These are phyloP conservation scores for Invenusta paracnida DNA, from an alignment of 2,888 invertebrate genomes.

Conservation along the genomic window DNA sequence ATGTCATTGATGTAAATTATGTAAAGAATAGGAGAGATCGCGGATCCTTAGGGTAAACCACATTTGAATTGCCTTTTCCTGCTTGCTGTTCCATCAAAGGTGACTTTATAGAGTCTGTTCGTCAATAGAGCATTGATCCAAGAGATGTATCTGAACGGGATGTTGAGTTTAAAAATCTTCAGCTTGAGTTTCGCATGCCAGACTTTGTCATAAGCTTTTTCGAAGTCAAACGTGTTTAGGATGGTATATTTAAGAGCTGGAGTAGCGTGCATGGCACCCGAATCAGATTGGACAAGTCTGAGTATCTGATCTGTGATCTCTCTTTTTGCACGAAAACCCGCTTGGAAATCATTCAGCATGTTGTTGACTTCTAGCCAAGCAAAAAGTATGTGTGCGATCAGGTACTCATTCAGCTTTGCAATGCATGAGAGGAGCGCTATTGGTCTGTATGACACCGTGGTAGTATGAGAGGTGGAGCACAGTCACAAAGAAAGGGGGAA, in stretches of 20 bases:
- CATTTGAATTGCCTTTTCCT: background rate
- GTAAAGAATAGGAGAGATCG: background rate
- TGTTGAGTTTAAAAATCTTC: background rate
- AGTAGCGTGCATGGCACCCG: background rate
- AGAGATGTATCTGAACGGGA: background rate
- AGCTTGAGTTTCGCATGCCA: background rate
- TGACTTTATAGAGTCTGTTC: background rate
- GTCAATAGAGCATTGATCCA: background rate
- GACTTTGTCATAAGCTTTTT: slow-evolving; percentile 16
- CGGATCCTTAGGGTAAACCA: background rate
- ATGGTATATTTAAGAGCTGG: background rate
- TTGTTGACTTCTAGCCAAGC: slow-evolving; percentile 2
- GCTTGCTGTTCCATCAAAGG: background rate
- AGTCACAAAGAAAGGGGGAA: too few relatives aligned
- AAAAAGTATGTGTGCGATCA: background rate
- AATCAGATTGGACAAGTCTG: background rate
- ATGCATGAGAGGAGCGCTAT: background rate
- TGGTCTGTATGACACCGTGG: background rate
- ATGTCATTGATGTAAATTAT: background rate
- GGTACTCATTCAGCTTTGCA: background rate
- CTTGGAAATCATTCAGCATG: background rate
- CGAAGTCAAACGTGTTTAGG: background rate
- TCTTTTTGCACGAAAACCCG: background rate
- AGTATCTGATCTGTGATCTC: background rate
- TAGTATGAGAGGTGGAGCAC: too few relatives aligned